These are phyloP conservation scores for Eulemur macaco DNA, from an alignment of 2,113 vertebrate genomes.

Conservation along the genomic window DNA sequence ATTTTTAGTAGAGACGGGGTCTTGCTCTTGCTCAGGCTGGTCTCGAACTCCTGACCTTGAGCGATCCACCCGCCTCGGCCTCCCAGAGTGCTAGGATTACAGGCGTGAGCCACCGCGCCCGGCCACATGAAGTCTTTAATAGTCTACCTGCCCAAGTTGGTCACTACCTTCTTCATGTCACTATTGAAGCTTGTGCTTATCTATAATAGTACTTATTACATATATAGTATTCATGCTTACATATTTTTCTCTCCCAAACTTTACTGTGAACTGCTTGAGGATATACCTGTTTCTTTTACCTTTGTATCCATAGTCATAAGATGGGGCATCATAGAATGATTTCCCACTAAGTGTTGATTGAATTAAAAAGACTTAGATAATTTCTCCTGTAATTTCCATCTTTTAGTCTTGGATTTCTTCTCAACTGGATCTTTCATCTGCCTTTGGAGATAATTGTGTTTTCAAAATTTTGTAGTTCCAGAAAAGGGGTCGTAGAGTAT, in stretches of 20 bases:
- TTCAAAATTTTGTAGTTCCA: conserved; percentile 30
- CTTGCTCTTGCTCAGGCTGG: too few species aligned
- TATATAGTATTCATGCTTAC: background rate
- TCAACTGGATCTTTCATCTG: background rate
- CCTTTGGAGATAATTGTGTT: background rate
- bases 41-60: too few species aligned
- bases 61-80: too few species aligned
- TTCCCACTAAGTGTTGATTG: background rate
- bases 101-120: too few species aligned
- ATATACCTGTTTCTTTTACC: background rate
- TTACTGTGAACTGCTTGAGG: background rate
- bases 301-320: background rate
- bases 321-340: background rate
- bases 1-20: too few species aligned
- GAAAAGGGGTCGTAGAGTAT: background rate
- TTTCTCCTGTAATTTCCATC: background rate
- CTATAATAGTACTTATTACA: background rate
- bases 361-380: background rate
- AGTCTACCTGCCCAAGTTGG: background rate
- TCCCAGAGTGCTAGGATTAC: too few species aligned
- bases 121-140: background rate
- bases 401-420: background rate
- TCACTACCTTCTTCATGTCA: background rate
- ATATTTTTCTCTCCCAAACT: background rate
- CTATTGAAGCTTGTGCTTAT: background rate